Evolutionary conservation across 1,140 invertebrate genomes (phyloP), one percentile per base, ranked within the genome.

Genomic region (Drosophila grimshawi): DNA sequence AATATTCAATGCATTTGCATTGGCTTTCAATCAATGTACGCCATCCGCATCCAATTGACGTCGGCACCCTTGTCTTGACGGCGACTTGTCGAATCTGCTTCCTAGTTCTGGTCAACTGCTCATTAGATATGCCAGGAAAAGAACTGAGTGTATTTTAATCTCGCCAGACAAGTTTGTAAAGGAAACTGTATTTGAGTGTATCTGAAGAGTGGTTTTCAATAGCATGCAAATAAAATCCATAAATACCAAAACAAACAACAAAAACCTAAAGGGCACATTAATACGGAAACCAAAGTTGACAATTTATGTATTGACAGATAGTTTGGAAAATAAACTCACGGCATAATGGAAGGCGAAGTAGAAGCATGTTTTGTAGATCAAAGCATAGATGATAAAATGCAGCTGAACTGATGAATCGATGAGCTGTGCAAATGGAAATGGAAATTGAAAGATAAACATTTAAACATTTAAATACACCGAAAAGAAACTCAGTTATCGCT

Each of bases 401-500:
- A 57, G 67, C 56, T 72, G 61, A n/a, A 39, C 56, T 62, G 60
- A 55, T 64, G 65, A 78, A 43, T 32, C 35, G 45, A 67, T 55
- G 73, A 71, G 68, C 60, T 78, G 71, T 78, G 77, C 52, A 69
- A 82, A 81, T 65, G 62, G 39, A 46, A 66, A 86, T 85, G 75
- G 65, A 89, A 78, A 89, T 71, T 80, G 56, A 78, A 89, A 83
- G 77, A 45, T 70, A 89, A 86, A 89, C 73, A 60, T 60, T 65
- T 53, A 52, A 61, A 75, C 76, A 52, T 45, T 37, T 67, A 64
- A 19, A 4, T 5, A 65, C 65, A 51, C 55, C 65, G 66, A 83
- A 89, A 74, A 89, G 85, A 88, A 89, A 83, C 76, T 76, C 67
- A 76, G 80, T 53, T 76, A 64, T 73, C 63, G 74, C 79, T 73